Evolutionary conservation across 1,140 invertebrate genomes (phyloP).

Genomic region (Polypedilum vanderplanki): DNA sequence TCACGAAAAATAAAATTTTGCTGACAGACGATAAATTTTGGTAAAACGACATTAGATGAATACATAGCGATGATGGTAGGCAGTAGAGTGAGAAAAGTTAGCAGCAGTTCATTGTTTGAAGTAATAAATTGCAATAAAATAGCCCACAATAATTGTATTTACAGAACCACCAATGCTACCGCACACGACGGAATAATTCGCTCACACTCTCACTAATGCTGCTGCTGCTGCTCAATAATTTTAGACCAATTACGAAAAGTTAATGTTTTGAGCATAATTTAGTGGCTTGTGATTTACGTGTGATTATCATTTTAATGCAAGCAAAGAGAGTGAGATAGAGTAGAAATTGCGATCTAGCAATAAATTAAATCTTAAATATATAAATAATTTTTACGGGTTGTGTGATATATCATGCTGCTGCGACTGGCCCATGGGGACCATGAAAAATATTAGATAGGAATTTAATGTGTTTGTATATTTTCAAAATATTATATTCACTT

Average conservation of each 20-base stretch:
- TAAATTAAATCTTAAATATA: conserved; percentile 15
- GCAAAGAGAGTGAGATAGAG: too few relatives aligned
- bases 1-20: conserved; percentile 14
- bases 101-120: background rate
- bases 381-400: conserved; percentile 1
- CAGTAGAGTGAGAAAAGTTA: background rate
- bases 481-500: too few relatives aligned
- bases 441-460: too few relatives aligned
- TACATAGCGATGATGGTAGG: background rate
- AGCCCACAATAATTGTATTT: conserved; percentile 16
- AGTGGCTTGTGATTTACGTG: conserved; percentile 9
- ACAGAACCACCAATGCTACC: background rate
- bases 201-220: background rate
- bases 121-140: conserved; percentile 20
- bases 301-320: conserved; percentile 14
- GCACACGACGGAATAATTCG: background rate
- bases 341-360: background rate
- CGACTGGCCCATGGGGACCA: background rate
- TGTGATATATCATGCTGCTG: background rate
- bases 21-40: conserved; percentile 19
- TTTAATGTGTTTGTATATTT: too few relatives aligned
- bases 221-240: background rate
- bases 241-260: conserved; percentile 13
- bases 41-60: background rate
- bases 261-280: conserved; percentile 19